These are phyloP conservation scores for Ceratothoa steindachneri DNA, from an alignment of 2,888 invertebrate species.

Conservation along the genomic window DNA sequence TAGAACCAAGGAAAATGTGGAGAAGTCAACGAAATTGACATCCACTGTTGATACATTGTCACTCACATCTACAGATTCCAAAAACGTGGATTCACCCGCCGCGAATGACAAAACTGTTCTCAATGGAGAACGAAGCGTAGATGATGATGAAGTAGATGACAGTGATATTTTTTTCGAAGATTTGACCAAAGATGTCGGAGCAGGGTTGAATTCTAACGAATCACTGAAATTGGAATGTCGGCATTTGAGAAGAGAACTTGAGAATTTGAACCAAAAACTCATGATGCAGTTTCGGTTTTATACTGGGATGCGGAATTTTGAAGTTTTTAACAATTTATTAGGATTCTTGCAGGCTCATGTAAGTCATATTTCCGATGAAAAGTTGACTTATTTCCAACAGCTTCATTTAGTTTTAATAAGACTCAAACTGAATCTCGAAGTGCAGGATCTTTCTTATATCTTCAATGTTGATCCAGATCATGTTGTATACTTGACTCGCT, in stretches of 20 bases:
- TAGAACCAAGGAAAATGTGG: not conserved
- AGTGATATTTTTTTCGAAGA: slow-evolving; percentile 3
- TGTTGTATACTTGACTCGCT: not conserved
- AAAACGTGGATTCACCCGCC: not conserved
- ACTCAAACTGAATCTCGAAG: slow-evolving; percentile 17
- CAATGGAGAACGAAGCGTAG: not conserved
- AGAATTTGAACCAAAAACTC: not conserved
- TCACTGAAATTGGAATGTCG: not conserved
- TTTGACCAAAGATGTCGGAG: not conserved
- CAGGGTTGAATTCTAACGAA: not conserved
- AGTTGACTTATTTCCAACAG: not conserved
- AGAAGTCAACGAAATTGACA: not conserved
- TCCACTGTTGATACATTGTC: too few species aligned
- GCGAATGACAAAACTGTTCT: not conserved
- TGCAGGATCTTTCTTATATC: slow-evolving; percentile 6
- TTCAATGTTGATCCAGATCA: slow-evolving; percentile 16
- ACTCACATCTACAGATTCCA: not conserved
- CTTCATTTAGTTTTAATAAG: not conserved
- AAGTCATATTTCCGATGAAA: not conserved
- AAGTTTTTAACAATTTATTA: not conserved
- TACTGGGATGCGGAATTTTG: slow-evolving; percentile 1
- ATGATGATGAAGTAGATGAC: not conserved
- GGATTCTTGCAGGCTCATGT: not conserved
- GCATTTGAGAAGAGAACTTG: not conserved
- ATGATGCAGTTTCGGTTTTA: not conserved